Base-by-base conservation (phyloP, 2,797 vertebrate genomes). In the Decapterus maruadsi region DNA sequence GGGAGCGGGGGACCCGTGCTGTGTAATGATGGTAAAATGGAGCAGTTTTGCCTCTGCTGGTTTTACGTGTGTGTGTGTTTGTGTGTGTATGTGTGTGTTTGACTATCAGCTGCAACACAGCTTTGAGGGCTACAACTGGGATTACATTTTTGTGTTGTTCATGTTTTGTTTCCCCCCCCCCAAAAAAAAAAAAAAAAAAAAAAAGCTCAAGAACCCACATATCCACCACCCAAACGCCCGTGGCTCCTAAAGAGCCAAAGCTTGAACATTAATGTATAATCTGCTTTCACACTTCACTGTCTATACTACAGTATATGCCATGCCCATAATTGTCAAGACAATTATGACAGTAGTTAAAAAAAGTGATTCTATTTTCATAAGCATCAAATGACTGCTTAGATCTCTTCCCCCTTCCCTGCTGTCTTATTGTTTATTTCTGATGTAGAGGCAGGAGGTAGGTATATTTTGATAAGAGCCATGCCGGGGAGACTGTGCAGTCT, bases 1-100 rank as follows among this genome's bases (percentile, higher is more conserved):
- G 94, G 93, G 92, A 92, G 90, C 91, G 77, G 87, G 90, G 89
- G 91, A 93, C 90, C 89, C 88, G 90, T 92, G 89, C 92, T 92
- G 91, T 94, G 94, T 94, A 94, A 92, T 94, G 89, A 93, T 91
- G 84, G 84, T 93, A 94, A 92, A 93, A 91, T 92, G 89, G 85
- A 91, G 90, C 89, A 87, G 90, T 92, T 93, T 94, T 93, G 80
- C 88, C 86, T 86, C 81, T 83, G 85, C 89, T 89, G 78, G 83
- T 80, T 92, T 88, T 87, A 81, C 56, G 78, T 85, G 77, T 78
- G 87, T 84, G 60, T 67, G 55, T 65, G 63, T 69, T 34, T 71
- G 77, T 59, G 62, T 68, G 58, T 74, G 36, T 68, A n/a, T 77
- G 70, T 77, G 80, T 85, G 84, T 81, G 85, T 90, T 87, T 80